Evolutionary conservation across 2,888 invertebrate species (phyloP).

Genomic region (Melolontha melolontha): DNA sequence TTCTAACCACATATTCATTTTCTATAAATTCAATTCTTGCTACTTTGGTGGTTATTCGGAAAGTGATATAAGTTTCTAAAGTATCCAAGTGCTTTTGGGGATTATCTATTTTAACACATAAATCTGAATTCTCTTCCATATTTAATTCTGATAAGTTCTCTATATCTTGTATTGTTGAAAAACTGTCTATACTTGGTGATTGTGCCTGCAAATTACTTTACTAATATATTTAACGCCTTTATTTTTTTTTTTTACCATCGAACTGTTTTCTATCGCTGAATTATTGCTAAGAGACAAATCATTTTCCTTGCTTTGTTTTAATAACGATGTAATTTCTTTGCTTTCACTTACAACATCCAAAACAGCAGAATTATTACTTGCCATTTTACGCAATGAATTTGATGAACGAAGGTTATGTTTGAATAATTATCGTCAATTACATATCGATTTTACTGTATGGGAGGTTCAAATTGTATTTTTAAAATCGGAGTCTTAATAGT

Average conservation of each 20-base stretch:
- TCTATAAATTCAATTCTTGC: conserved; percentile 74
- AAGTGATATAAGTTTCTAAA: conserved; percentile 78
- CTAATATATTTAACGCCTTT: conserved; percentile 13
- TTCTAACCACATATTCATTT: conserved; percentile 73
- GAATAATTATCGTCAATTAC: conserved; percentile 15
- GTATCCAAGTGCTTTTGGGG: conserved; percentile 80
- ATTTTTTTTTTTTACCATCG: conserved; percentile 55
- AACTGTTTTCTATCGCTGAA: conserved; percentile 59
- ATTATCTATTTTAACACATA: conserved; percentile 77
- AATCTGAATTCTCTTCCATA: conserved; percentile 69
- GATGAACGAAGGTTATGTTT: not conserved
- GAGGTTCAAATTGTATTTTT: not conserved
- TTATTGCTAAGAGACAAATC: conserved; percentile 60
- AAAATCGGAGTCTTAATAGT: not conserved
- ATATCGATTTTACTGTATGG: not conserved
- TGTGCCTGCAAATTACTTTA: conserved; percentile 65
- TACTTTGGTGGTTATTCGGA: conserved; percentile 76
- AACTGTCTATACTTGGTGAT: conserved; percentile 72
- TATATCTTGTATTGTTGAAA: conserved; percentile 71
- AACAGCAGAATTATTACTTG: conserved; percentile 61
- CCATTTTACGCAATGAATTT: conserved; percentile 39
- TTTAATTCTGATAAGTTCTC: conserved; percentile 69
- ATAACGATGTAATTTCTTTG: conserved; percentile 61
- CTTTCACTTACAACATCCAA: conserved; percentile 65
- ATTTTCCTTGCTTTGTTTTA: conserved; percentile 60